A percentile compares a stretch with the other conserved stretches of the same genome.
phyloP scores from a whole-genome alignment of 2,888 invertebrate genomes.

The Spisula subtruncata region DNA sequence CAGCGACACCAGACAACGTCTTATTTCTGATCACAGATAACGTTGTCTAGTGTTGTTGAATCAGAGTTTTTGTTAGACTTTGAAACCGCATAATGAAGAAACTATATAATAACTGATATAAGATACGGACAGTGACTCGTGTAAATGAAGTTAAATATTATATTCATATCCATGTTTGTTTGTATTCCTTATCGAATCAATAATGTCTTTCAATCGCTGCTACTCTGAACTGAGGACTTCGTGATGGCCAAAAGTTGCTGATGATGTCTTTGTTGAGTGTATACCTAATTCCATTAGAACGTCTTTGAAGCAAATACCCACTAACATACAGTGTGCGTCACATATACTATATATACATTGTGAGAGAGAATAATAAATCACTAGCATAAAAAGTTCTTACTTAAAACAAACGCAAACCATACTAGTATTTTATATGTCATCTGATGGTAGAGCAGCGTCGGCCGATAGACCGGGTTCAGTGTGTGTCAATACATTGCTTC shows the following conservation, averaged over 20 bases:
- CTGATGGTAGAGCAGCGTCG: too few species aligned
- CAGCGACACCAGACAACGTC: too few species aligned
- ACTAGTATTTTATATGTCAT: too few species aligned
- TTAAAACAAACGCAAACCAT: too few species aligned
- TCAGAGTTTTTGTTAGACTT: background rate
- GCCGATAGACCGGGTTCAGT: too few species aligned
- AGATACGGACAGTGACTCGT: background rate
- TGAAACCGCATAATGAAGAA: background rate
- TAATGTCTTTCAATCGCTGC: background rate
- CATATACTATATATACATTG: too few species aligned
- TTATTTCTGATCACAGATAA: too few species aligned
- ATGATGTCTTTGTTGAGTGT: background rate
- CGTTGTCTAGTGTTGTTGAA: background rate
- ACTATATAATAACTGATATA: background rate
- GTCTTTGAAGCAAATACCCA: background rate
- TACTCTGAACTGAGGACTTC: background rate
- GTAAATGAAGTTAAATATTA: background rate
- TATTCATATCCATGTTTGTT: too few species aligned
- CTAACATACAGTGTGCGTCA: too few species aligned
- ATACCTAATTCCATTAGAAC: background rate
- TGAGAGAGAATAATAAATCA: too few species aligned
- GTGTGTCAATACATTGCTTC: too few species aligned
- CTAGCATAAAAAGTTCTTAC: too few species aligned
- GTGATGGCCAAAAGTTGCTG: background rate
- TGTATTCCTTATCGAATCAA: background rate